phyloP scores from a whole-genome alignment of 2,888 invertebrate genomes.

The Sycophila texana region DNA sequence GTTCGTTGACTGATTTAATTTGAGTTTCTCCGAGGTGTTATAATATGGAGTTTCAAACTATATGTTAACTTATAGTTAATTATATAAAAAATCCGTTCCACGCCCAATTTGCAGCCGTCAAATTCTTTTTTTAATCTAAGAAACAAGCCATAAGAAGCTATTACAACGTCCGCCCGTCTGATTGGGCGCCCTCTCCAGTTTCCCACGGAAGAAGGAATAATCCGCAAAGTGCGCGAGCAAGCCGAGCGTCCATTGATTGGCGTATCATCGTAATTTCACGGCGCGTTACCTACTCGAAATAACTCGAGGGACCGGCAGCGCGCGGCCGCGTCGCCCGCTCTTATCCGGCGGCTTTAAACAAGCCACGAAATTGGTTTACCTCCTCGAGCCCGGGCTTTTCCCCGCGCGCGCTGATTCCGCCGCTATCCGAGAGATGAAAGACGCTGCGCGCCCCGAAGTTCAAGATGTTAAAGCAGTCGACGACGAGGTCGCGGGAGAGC shows the following conservation, averaged over 20 bases:
- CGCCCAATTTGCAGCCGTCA: no score
- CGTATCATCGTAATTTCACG: constrained; percentile 76
- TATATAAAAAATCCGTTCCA: no score
- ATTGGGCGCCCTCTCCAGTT: constrained; percentile 59
- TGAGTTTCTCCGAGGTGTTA: no score
- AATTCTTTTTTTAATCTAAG: no score
- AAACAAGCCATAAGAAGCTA: no score
- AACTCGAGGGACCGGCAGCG: constrained; percentile 71
- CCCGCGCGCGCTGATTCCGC: neutral
- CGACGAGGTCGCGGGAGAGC: neutral
- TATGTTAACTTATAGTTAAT: no score
- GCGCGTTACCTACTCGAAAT: constrained; percentile 75
- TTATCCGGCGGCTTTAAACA: constrained; percentile 69
- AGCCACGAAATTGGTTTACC: constrained; percentile 76
- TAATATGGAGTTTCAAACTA: no score
- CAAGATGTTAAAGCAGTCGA: neutral
- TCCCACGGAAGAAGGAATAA: constrained; percentile 56
- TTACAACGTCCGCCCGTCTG: no score
- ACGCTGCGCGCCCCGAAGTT: neutral
- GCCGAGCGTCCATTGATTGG: constrained; percentile 72
- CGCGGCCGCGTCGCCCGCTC: constrained; percentile 58
- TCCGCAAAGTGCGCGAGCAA: constrained; percentile 41
- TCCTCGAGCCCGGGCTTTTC: constrained; percentile 53
- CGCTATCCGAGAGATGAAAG: neutral
- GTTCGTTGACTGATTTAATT: no score